Evolutionary conservation across 2,888 invertebrate genomes (phyloP).

Genomic region (Sisyra nigra): DNA sequence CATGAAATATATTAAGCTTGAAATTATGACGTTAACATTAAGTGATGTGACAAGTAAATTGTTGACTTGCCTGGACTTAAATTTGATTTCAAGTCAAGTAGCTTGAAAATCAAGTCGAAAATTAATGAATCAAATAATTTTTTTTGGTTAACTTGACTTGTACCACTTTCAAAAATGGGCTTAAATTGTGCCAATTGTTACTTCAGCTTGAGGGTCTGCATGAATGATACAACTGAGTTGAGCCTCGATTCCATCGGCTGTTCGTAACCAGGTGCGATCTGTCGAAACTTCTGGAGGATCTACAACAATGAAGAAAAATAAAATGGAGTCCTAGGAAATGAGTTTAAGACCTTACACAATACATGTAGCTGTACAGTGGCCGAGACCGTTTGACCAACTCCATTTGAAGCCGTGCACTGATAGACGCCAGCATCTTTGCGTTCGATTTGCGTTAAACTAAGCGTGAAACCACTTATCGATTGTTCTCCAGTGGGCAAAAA

Average conservation of each 20-base stretch:
- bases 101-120: too few species aligned
- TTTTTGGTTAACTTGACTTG: too few species aligned
- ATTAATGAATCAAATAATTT: too few species aligned
- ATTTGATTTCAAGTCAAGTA: too few species aligned
- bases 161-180: too few species aligned
- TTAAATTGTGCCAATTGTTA: too few species aligned
- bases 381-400: conserved; percentile 28
- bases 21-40: too few species aligned
- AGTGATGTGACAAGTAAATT: too few species aligned
- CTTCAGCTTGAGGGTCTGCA: conserved; percentile 34
- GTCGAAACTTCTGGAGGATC: conserved; percentile 48
- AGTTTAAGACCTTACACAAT: conserved; percentile 28
- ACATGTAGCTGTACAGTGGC: conserved; percentile 27
- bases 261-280: conserved; percentile 42
- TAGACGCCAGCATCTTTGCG: conserved; percentile 30
- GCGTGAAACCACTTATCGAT: conserved; percentile 25
- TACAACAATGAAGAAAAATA: conserved; percentile 17
- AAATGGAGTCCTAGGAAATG: neutral
- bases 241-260: conserved; percentile 42
- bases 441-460: conserved; percentile 25
- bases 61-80: too few species aligned
- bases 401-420: conserved; percentile 32
- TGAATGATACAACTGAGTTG: conserved; percentile 43
- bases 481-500: conserved; percentile 25
- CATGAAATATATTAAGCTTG: too few species aligned